Evolutionary conservation across 2,797 vertebrate genomes (phyloP).

Genomic region (Streptopelia turtur): DNA sequence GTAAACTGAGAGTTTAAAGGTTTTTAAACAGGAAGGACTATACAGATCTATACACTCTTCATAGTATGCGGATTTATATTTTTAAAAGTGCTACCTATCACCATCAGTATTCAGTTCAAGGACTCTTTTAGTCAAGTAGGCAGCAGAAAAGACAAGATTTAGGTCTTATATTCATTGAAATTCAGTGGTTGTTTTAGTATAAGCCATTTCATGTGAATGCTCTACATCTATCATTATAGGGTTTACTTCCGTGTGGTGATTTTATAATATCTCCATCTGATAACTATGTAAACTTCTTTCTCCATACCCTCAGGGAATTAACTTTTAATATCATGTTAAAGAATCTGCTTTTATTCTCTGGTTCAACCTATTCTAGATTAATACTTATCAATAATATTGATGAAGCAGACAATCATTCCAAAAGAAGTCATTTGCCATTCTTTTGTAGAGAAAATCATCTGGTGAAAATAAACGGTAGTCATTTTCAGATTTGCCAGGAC

Average conservation of each 20-base stretch:
- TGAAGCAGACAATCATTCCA: not conserved
- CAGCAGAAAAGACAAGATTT: not conserved
- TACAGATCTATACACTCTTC: not conserved
- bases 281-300: not conserved
- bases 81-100: not conserved
- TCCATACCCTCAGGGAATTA: not conserved
- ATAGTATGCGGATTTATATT: not conserved
- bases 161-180: not conserved
- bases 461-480: not conserved
- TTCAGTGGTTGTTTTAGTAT: not conserved
- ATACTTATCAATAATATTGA: constrained; percentile 15
- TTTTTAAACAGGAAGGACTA: not conserved
- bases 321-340: not conserved
- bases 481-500: not conserved
- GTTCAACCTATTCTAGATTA: not conserved
- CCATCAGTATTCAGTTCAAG: not conserved
- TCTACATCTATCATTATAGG: not conserved
- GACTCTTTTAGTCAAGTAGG: not conserved
- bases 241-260: not conserved
- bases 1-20: not conserved
- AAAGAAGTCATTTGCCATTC: not conserved
- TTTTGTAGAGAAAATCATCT: not conserved
- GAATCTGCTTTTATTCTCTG: not conserved
- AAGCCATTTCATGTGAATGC: not conserved
- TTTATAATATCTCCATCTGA: not conserved